Evolutionary conservation across 2,888 invertebrate genomes (phyloP).

Genomic region (Ectobius pallidus): DNA sequence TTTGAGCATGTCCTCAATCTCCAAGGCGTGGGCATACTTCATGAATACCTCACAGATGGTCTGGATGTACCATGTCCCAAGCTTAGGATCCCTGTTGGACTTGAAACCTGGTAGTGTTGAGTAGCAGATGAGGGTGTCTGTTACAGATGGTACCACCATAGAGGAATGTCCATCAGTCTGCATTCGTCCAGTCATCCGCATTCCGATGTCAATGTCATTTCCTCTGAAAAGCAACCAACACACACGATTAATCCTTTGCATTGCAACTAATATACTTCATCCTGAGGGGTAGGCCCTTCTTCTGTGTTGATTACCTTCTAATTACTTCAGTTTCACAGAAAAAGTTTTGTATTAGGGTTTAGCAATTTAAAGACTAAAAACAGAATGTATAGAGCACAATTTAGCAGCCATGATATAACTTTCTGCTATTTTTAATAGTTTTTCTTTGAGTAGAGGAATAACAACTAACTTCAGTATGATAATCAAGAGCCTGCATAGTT

Average conservation of each 20-base stretch:
- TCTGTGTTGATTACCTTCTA: too few species aligned
- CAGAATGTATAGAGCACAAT: too few species aligned
- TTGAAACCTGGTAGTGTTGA: slow-evolving; percentile 67
- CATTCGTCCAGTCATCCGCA: slow-evolving; percentile 38
- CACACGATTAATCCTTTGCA: background rate
- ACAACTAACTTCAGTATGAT: too few species aligned
- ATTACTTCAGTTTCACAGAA: too few species aligned
- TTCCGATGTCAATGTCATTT: slow-evolving; percentile 29
- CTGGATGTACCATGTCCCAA: slow-evolving; percentile 76
- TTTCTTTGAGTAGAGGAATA: too few species aligned
- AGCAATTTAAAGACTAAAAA: too few species aligned
- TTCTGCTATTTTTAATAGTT: too few species aligned
- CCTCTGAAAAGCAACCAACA: slow-evolving; percentile 33
- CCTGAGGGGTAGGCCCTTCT: too few species aligned
- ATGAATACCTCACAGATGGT: slow-evolving; percentile 69
- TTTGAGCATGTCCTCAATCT: slow-evolving; percentile 70
- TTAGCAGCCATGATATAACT: too few species aligned
- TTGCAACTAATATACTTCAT: too few species aligned
- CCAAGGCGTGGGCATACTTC: slow-evolving; percentile 64
- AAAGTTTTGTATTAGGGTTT: too few species aligned
- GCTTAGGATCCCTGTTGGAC: slow-evolving; percentile 63
- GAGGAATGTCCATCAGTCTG: slow-evolving; percentile 45
- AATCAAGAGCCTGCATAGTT: too few species aligned
- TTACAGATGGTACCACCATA: slow-evolving; percentile 45
- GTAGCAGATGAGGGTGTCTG: slow-evolving; percentile 69